phyloP scores from a whole-genome alignment of 2,888 invertebrate genomes.

The Hypomecis punctinalis region DNA sequence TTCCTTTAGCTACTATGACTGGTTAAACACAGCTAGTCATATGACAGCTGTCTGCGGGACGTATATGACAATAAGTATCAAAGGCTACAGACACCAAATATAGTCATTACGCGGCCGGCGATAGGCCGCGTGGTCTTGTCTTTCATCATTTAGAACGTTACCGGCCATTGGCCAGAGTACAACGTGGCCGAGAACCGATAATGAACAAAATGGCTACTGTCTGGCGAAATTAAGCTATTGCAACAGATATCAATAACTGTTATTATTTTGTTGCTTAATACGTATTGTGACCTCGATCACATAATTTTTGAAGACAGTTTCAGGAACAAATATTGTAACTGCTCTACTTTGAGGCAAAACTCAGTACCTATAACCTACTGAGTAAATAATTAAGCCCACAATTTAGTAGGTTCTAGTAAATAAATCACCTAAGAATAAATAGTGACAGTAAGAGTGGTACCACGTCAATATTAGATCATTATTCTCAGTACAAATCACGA shows the following conservation, averaged over 20 bases:
- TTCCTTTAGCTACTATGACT: too few relatives aligned
- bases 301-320: neutral
- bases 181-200: conserved; percentile 12
- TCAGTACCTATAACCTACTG: too few relatives aligned
- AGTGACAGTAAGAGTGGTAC: too few relatives aligned
- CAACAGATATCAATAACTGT: conserved; percentile 22
- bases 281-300: conserved; percentile 1
- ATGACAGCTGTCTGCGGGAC: neutral
- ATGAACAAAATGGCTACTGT: conserved; percentile 41
- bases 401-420: too few relatives aligned
- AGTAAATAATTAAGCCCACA: too few relatives aligned
- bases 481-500: too few relatives aligned
- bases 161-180: conserved; percentile 15
- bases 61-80: neutral
- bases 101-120: conserved; percentile 6
- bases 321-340: neutral
- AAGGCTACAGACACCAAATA: neutral
- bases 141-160: conserved; percentile 27
- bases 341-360: too few relatives aligned
- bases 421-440: too few relatives aligned
- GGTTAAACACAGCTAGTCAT: too few relatives aligned
- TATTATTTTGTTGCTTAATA: neutral
- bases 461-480: too few relatives aligned
- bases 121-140: conserved; percentile 14
- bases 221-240: conserved; percentile 29